These are phyloP conservation scores for Deroplatys truncata DNA, from an alignment of 2,888 invertebrate genomes.

Conservation along the genomic window DNA sequence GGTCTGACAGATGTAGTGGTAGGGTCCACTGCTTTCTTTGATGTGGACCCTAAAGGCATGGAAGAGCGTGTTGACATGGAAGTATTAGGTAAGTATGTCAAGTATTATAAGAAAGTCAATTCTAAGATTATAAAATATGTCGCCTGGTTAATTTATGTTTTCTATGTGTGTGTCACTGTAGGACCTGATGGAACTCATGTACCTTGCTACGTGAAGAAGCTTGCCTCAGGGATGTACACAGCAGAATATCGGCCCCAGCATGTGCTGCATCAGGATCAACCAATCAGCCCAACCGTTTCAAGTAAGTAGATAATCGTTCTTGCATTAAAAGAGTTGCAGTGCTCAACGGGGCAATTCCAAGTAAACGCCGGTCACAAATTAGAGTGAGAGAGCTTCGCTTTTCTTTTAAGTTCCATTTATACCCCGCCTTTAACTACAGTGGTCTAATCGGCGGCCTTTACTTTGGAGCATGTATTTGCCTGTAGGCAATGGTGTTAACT, in stretches of 20 bases:
- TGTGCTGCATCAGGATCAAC: slow-evolving; percentile 59
- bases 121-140: neutral
- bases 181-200: slow-evolving; percentile 52
- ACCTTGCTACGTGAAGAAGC: slow-evolving; percentile 44
- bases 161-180: slow-evolving; percentile 28
- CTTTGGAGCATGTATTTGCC: too few relatives aligned
- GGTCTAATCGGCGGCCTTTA: too few relatives aligned
- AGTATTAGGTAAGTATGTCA: slow-evolving; percentile 46
- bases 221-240: slow-evolving; percentile 47
- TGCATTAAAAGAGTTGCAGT: too few relatives aligned
- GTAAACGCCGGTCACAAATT: too few relatives aligned
- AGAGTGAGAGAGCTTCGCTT: too few relatives aligned
- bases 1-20: slow-evolving; percentile 46
- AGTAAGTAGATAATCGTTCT: too few relatives aligned
- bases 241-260: slow-evolving; percentile 73
- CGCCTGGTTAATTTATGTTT: too few relatives aligned
- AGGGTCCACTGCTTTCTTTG: slow-evolving; percentile 45
- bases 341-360: too few relatives aligned
- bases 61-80: slow-evolving; percentile 48
- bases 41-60: slow-evolving; percentile 47
- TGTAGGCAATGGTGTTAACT: too few relatives aligned
- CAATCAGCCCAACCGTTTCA: too few relatives aligned
- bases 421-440: too few relatives aligned
- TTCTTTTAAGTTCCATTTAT: too few relatives aligned
- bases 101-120: neutral